Evolutionary conservation across 2,113 vertebrate genomes (phyloP), one percentile per base, ranked within the genome.

Genomic region (Macrotus californicus): DNA sequence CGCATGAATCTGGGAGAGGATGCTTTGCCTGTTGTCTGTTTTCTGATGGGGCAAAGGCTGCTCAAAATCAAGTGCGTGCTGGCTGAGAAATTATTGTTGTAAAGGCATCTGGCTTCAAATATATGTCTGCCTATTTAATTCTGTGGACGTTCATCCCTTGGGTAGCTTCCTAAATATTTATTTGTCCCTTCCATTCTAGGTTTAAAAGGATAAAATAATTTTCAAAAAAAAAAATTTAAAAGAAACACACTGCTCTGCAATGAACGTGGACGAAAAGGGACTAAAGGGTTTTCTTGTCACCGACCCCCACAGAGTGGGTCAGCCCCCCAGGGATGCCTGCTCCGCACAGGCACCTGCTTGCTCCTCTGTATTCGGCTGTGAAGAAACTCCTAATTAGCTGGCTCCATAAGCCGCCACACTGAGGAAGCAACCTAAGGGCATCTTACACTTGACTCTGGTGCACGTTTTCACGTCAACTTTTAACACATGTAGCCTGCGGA

Each of bases 401-500:
- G 69, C 75, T 96, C 50, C 0, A 14, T 24, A 76, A 86, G 83
- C 93, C 97, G 96, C 95, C 91, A 4, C 70, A 97, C 81, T 96
- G 92, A 97, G 98, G 96, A 97, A 92, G 82, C 82, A 89, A 54
- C 97, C 79, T 69, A 77, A 95, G 83, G 97, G 96, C 93, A 95
- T 97, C 96, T 97, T 96, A 95, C 87, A 73, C 98, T 97, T 97
- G 96, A 97, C 98, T 10, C 59, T 5, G 24, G 59, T 29, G 24
- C 59, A 4, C 24, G 26, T 12, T 7, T 29, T 97, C 98, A 98
- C 39, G 96, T 98, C 99, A 99, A 99, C 98, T 43, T 98, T 96
- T 98, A 99, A 99, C 99, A 99, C 97, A 98, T 98, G 99, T 98
- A 98, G 97, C 99, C 99, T 61, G 88, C 96, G 98, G 99, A 98